Evolutionary conservation across 1,140 invertebrate species (phyloP).

Genomic region (Laodelphax striatellus): DNA sequence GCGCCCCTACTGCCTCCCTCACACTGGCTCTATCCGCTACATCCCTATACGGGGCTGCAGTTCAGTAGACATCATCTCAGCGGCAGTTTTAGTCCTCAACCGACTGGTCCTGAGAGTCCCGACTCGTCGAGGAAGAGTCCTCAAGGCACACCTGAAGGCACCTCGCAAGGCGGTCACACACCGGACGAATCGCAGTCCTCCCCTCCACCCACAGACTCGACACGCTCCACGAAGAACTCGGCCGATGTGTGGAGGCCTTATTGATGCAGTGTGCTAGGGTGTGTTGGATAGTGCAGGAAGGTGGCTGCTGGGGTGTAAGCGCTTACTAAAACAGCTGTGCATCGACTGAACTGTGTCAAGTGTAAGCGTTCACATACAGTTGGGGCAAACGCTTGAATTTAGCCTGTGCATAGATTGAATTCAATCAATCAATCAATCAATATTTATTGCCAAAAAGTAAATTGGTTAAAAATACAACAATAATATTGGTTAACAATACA

Average conservation of each 20-base stretch:
- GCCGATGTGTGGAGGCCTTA: conserved; percentile 16
- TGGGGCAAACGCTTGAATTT: too few species aligned
- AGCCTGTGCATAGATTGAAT: too few species aligned
- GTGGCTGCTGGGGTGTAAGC: too few species aligned
- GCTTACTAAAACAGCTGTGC: too few species aligned
- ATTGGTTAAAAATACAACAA: too few species aligned
- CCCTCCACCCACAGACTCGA: background rate
- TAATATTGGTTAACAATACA: too few species aligned
- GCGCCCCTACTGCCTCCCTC: conserved; percentile 56
- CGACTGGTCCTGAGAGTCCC: conserved; percentile 2
- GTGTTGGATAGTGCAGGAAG: too few species aligned
- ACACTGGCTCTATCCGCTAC: conserved; percentile 58
- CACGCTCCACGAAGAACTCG: conserved; percentile 3
- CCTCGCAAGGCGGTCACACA: conserved; percentile 3
- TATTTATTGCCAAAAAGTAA: too few species aligned
- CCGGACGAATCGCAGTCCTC: background rate
- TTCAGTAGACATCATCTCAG: background rate
- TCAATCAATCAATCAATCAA: too few species aligned
- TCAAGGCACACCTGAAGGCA: background rate
- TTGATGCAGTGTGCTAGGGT: background rate
- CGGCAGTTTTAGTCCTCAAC: background rate
- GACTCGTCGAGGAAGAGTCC: conserved; percentile 12
- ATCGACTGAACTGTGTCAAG: too few species aligned
- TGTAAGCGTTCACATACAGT: too few species aligned
- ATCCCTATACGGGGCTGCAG: conserved; percentile 16